These are phyloP conservation scores for Calameuta pallipes DNA, from an alignment of 2,888 invertebrate genomes.

Conservation along the genomic window DNA sequence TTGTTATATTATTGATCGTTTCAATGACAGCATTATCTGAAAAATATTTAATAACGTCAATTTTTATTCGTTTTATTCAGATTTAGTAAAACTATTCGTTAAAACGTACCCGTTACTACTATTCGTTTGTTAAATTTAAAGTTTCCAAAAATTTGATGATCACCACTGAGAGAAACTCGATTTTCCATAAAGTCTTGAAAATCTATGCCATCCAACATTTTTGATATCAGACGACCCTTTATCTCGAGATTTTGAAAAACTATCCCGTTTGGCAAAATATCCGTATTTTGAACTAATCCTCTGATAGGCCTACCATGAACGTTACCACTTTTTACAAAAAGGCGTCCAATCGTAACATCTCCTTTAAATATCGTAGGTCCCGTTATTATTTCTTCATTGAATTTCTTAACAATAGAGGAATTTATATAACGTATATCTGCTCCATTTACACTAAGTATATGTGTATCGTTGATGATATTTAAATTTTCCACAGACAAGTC, in stretches of 20 bases:
- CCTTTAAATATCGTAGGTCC: constrained; percentile 37
- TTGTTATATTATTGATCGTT: constrained; percentile 42
- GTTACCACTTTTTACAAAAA: constrained; percentile 26
- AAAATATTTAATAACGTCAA: constrained; percentile 10
- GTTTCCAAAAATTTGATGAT: constrained; percentile 35
- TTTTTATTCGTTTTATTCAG: not conserved
- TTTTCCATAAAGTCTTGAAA: constrained; percentile 46
- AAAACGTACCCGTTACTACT: constrained; percentile 39
- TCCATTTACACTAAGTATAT: constrained; percentile 39
- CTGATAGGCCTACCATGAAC: constrained; percentile 36
- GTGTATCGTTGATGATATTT: constrained; percentile 35
- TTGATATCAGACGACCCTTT: constrained; percentile 24
- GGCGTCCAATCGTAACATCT: constrained; percentile 30
- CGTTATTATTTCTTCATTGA: constrained; percentile 26
- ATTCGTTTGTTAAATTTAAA: constrained; percentile 43
- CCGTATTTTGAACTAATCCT: constrained; percentile 27
- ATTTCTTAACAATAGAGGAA: constrained; percentile 40
- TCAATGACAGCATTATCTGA: constrained; percentile 33
- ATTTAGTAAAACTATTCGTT: not conserved
- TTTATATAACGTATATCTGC: constrained; percentile 42
- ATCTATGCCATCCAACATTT: constrained; percentile 42
- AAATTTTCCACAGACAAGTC: constrained; percentile 33
- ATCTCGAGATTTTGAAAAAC: constrained; percentile 42
- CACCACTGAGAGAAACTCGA: constrained; percentile 38
- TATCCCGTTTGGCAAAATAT: constrained; percentile 36